Evolutionary conservation across 2,797 vertebrate genomes (phyloP), one percentile per base, ranked within the genome.

Genomic region (Myiotriccus ornatus): DNA sequence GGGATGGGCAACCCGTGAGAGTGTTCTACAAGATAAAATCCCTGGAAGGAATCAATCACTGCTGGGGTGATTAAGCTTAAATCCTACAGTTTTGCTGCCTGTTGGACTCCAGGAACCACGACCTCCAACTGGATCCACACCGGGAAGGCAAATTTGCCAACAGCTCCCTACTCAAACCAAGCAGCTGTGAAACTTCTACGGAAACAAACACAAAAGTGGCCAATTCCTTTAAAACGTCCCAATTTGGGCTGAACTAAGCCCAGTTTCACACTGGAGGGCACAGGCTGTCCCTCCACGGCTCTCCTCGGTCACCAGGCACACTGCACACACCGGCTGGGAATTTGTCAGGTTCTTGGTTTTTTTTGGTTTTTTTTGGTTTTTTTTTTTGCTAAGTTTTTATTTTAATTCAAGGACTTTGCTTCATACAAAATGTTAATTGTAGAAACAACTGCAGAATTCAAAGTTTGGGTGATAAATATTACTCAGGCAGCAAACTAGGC

Each of bases 361-460:
- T 28, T 39, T 82, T 62, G 41, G 5, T 24, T 22, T 22, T 43
- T 84, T 60, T 27, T n/a, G n/a, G n/a, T n/a, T 19, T 19, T 19
- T 59, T 97, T 87, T 96, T 98, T 98, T 97, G 95, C 97, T 98
- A 97, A 97, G 96, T 98, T 99, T 98, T 97, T 98, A 99, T 99
- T 99, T 99, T 98, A 98, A 98, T 99, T 98, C 98, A 99, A 99
- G 98, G 98, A 98, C 98, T 99, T 99, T 98, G 98, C 98, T 98
- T 99, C 98, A 98, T 99, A 99, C 99, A 99, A 99, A 99, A 99
- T 98, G 98, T 98, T 98, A 97, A 99, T 98, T 98, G 98, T 99
- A 98, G 98, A 99, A 99, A 99, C 98, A 99, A 99, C 97, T 98
- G 98, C 98, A 98, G 98, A 98, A 98, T 99, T 98, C 98, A 99